Evolutionary conservation across 2,797 vertebrate species (phyloP), one percentile per base, ranked within the genome.

Genomic region (Micromesistius poutassou): DNA sequence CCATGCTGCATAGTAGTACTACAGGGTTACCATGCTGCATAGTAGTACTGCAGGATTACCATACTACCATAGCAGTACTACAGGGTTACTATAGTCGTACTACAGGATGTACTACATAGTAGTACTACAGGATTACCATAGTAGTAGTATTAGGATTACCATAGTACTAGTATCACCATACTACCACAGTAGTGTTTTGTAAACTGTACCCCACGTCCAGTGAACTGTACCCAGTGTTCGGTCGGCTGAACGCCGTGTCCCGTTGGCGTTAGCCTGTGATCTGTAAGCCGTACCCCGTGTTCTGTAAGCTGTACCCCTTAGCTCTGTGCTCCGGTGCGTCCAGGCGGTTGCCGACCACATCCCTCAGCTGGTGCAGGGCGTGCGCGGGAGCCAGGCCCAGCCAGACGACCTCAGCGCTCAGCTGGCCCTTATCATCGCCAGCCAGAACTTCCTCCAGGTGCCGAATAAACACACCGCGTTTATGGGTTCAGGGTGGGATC

Each of bases 371-470:
- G 97, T 99, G 31, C 98, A 99, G 84, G 97, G 97, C 0, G 96
- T 99, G 30, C 93, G 97, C 74, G 95, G 96, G 71, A 99, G 97
- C 88, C 98, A 99, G 88, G 96, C 97, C 66, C 96, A 97, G 87
- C 94, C 97, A 0, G 98, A 99, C 80, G 97, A 98, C 89, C 93
- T 97, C 81, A 97, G 96, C 40, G 96, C 97, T n/a, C 97, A 99
- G 76, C 95, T 98, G 25, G 93, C 95, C 13, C 94, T 99, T 74
- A 99, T 99, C 86, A 96, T 98, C 72, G 96, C 97, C 89, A 98
- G 97, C 89, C 97, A 98, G 90, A 98, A 96, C 94, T 99, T 99
- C 90, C 93, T 99, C 77, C 98, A 99, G 97, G 97, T 95, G 78
- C 74, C 25, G 19, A 30, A 25, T 22, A 12, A 12, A 28, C n/a